Base-by-base conservation (phyloP, 1,140 invertebrate genomes). In the Drosophila chauvacae region DNA sequence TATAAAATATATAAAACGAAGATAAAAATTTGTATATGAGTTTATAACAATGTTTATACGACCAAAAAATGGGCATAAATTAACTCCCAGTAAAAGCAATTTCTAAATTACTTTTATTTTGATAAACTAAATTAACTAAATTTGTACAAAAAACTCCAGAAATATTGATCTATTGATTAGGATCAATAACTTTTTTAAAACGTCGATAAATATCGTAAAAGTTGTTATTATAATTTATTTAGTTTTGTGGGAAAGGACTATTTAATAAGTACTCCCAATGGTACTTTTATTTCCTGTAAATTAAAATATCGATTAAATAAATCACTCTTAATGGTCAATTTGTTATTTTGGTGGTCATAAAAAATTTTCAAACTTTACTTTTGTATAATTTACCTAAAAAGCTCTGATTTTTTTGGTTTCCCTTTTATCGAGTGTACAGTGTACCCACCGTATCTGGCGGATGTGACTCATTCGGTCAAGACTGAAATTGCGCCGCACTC, bases 381-480 rank as follows among this genome's bases (percentile, higher is more conserved):
- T 30, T 30, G 1, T 11, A 33, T 33, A 33, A 10, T 33, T 33
- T 11, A 10, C 33, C 33, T 11, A 33, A 33, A 33, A 47, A 48
- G 14, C 14, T 48, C 16, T 7, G 5, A 3, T 28, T 14, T 9
- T 35, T 7, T 10, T 35, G 11, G 3, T 10, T 35, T 55, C 18
- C 51, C 7, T 3, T 16, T 37, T 16, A 30, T 47, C 39, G 30
- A 28, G 4, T 13, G 23, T 20, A 35, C 7, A 35, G 3, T 65
- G 66, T 70, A 70, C 53, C 33, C 39, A 18, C 39, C 30, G 74
- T 78, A 62, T 62, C 70, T 65, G 81, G 68, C 83, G 83, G 83
- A 86, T 87, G 80, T 86, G 83, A 86, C 59, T 86, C 83, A 86
- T 86, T 76, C 76, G 77, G 62, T 69, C 76, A 55, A 83, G 78